phyloP scores from a whole-genome alignment of 37 sponge, comb jelly and placozoan species.

The Beroe ovata region DNA sequence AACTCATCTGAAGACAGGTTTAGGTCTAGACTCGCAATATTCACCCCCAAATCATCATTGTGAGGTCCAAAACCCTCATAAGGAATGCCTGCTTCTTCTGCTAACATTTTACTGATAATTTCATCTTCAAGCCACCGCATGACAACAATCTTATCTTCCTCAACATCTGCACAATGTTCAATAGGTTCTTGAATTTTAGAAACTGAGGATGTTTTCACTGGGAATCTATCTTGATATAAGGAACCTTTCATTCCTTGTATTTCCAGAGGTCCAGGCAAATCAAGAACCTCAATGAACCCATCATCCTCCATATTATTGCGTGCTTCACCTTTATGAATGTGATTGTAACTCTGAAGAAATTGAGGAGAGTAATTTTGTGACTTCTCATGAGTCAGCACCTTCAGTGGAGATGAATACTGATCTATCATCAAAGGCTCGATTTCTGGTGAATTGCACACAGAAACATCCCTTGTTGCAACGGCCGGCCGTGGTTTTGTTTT shows the following conservation, averaged over 20 bases:
- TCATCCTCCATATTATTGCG: not conserved
- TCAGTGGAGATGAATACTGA: constrained; percentile 33
- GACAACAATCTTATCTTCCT: not conserved
- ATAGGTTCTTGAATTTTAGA: not conserved
- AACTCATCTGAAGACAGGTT: not conserved
- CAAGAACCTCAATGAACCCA: not conserved
- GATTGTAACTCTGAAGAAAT: not conserved
- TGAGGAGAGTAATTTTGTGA: constrained; percentile 24
- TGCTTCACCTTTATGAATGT: not conserved
- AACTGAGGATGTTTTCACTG: not conserved
- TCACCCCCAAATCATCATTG: not conserved
- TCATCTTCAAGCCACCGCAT: constrained; percentile 37
- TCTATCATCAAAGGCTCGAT: not conserved
- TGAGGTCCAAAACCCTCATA: not conserved
- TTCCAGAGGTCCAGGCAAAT: not conserved
- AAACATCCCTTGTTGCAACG: constrained; percentile 17
- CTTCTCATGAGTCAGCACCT: constrained; percentile 1
- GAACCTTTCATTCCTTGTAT: not conserved
- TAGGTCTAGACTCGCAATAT: not conserved
- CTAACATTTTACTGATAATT: not conserved
- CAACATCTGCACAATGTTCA: not conserved
- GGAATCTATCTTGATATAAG: not conserved
- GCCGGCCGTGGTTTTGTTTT: not conserved
- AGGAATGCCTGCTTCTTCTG: not conserved
- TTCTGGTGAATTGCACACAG: not conserved